Base-by-base conservation (phyloP, 1,140 invertebrate genomes). In the Battus philenor region DNA sequence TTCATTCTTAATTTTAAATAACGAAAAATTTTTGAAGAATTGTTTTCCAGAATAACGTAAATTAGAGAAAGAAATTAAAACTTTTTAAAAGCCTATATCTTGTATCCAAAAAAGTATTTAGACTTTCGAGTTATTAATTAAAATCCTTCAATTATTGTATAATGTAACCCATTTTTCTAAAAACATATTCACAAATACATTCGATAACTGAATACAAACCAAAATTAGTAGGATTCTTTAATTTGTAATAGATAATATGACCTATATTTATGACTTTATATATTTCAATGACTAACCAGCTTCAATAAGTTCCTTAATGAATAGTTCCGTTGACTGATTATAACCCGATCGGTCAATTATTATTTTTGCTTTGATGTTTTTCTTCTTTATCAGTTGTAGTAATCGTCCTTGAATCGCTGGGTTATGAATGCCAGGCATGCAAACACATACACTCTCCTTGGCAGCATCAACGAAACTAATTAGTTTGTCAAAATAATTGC, bases 391-490 rank as follows among this genome's bases (percentile, higher is more conserved):
- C 26, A 85, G 38, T 33, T 57, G 56, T 3, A 85, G 71, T 30
- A 85, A 50, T 17, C 73, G 57, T 5, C 66, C 68, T 56, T 82
- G 81, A 22, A 85, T 82, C 6, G 75, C 81, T 50, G 75, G 69
- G 50, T 85, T 81, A 24, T 82, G 76, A 12, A 85, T 85, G 15
- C 76, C 65, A 1, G 78, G 81, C 81, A 85, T 85, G 44, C 81
- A 85, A 30, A 85, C 74, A 36, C 69, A 63, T 11, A 85, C 64
- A 39, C 54, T 64, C 36, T 61, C 27, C 43, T 75, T 77, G 5
- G 81, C 76, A 15, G 54, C 44, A 56, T 82, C 76, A 45, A 85
- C 57, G 39, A 74, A 81, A 47, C 78, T 79, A 16, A 82, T 63
- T 38, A 85, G 52, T 50, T 78, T 80, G 47, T 85, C 81, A 61